Evolutionary conservation across 2,797 vertebrate species (phyloP), one percentile per base, ranked within the genome.

Genomic region (Phaenicophaeus curvirostris): DNA sequence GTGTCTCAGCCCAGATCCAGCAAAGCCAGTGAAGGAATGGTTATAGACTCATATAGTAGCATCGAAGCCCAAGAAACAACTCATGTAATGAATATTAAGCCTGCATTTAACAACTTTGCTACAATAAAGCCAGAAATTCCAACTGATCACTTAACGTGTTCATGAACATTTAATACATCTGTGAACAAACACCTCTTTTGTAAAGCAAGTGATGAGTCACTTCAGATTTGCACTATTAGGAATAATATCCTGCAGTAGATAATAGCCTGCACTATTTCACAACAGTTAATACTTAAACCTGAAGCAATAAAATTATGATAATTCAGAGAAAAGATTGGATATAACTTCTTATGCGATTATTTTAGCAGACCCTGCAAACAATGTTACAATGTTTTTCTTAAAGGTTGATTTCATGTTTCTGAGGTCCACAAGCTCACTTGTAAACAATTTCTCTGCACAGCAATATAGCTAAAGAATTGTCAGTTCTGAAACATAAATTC

Each of bases 311-410:
- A 76, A 53, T 21, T 3, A 42, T n/a, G 41, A 12, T 31, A 68
- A 96, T 48, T 50, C 44, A 79, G 44, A 62, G 19, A 25, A 42
- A 82, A 83, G 13, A 30, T 3, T 54, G 53, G 48, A 11, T 13
- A 8, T 1, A 58, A 75, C 55, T 67, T 61, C 44, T 67, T 37
- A 30, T 7, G 5, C 3, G 13, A 39, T 33, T 50, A 44, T n/a
- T 85, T 87, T 31, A 74, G 63, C 48, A 83, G 84, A n/a, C 3
- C 13, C 7, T 53, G 67, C 19, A 5, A 73, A 20, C 39, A 15
- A 5, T 1, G 5, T 31, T 87, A 20, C 39, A 15, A 5, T 1
- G 5, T 31, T 87, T 77, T 50, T 71, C 0, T 0, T n/a, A 11
- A 77, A 71, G 59, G 33, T 11, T 46, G 27, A 67, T 53, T 85